These are phyloP conservation scores for Chaetodon trifasciatus DNA, from an alignment of 2,797 vertebrate species.

Conservation along the genomic window DNA sequence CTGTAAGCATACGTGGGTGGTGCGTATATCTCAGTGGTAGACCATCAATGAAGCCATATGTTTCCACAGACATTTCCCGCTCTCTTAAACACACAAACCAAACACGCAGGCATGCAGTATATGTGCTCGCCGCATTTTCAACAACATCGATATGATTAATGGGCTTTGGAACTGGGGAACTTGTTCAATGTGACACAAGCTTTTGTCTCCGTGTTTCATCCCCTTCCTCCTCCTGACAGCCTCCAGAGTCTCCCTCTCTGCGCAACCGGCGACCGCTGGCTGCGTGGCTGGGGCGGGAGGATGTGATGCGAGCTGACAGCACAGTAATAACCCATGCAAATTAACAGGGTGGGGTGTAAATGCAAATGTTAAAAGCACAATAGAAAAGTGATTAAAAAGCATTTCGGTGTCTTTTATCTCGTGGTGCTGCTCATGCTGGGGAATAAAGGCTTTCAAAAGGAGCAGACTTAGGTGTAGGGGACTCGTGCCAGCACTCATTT, in stretches of 20 bases:
- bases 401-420: constrained; percentile 75
- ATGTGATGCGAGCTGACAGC: constrained; percentile 82
- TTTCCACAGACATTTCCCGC: constrained; percentile 45
- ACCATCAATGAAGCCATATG: constrained; percentile 53
- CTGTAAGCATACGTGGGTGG: not conserved
- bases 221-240: constrained; percentile 77
- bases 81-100: constrained; percentile 36
- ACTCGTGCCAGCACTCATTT: constrained; percentile 59
- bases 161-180: constrained; percentile 70
- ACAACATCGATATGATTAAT: constrained; percentile 82
- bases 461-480: constrained; percentile 51
- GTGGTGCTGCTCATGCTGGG: constrained; percentile 49
- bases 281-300: constrained; percentile 52
- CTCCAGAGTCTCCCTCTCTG: constrained; percentile 50
- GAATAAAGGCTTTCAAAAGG: constrained; percentile 70
- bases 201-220: constrained; percentile 82
- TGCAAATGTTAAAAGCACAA: constrained; percentile 82
- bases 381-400: constrained; percentile 83
- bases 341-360: constrained; percentile 77
- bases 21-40: constrained; percentile 27
- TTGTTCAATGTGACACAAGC: constrained; percentile 81
- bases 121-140: constrained; percentile 52
- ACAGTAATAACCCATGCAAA: constrained; percentile 84
- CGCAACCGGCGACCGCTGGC: constrained; percentile 32
- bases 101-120: constrained; percentile 31